phyloP scores from a whole-genome alignment of 2,888 invertebrate genomes.

The Drosophila putrida region DNA sequence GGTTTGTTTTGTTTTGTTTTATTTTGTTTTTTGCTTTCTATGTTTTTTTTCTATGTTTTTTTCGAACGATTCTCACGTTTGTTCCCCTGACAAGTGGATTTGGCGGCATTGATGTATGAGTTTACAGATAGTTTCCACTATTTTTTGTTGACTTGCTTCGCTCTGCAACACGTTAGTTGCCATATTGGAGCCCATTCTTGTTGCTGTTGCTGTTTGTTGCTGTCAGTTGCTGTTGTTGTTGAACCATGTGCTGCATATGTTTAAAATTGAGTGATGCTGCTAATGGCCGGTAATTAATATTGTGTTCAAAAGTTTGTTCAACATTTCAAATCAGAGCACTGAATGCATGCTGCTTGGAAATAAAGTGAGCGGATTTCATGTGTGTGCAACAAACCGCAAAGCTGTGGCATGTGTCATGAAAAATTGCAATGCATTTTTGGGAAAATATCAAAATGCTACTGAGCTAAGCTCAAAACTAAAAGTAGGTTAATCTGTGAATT shows the following conservation, averaged over 20 bases:
- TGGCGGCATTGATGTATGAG: slow-evolving; percentile 81
- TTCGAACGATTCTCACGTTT: slow-evolving; percentile 76
- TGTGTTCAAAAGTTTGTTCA: slow-evolving; percentile 35
- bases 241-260: slow-evolving; percentile 62
- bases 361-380: slow-evolving; percentile 41
- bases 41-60: slow-evolving; percentile 29
- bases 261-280: slow-evolving; percentile 75
- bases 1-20: slow-evolving; percentile 50
- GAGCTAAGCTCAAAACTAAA: not conserved
- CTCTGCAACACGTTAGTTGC: slow-evolving; percentile 20
- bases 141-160: slow-evolving; percentile 12
- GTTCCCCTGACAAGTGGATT: slow-evolving; percentile 79
- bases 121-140: slow-evolving; percentile 72
- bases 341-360: slow-evolving; percentile 22
- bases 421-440: slow-evolving; percentile 22
- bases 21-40: slow-evolving; percentile 29
- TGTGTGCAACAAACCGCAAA: slow-evolving; percentile 12
- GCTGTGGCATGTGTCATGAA: slow-evolving; percentile 4
- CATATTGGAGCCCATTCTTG: slow-evolving; percentile 1
- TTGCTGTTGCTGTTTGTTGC: slow-evolving; percentile 18
- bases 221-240: slow-evolving; percentile 16
- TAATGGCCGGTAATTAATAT: slow-evolving; percentile 76
- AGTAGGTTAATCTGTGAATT: not conserved
- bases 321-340: slow-evolving; percentile 51
- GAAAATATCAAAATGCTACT: slow-evolving; percentile 9